Evolutionary conservation across 2,113 vertebrate species (phyloP).

Genomic region (Empidonax traillii): DNA sequence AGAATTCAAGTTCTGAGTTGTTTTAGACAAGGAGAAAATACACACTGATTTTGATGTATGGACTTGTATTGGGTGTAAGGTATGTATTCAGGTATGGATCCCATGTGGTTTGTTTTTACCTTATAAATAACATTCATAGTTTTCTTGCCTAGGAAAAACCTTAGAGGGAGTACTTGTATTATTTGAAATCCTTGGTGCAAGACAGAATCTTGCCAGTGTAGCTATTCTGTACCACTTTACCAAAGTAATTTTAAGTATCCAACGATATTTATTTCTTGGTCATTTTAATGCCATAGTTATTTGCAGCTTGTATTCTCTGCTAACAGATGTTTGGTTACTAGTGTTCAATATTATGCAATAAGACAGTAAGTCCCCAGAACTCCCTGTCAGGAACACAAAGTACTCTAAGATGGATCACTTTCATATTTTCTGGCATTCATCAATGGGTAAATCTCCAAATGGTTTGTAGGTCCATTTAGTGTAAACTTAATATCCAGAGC

Average conservation of each 20-base stretch:
- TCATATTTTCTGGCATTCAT: constrained; percentile 39
- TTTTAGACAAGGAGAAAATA: background rate
- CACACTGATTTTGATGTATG: background rate
- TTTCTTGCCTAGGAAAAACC: background rate
- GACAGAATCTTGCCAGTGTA: background rate
- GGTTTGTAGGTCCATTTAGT: background rate
- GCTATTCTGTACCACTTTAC: background rate
- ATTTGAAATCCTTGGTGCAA: background rate
- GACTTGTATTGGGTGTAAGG: background rate
- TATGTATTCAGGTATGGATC: background rate
- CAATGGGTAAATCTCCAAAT: background rate
- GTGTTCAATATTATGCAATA: constrained; percentile 36
- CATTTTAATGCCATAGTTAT: background rate
- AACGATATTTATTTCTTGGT: background rate
- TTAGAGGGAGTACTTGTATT: background rate
- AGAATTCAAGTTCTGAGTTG: background rate
- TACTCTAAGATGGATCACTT: constrained; percentile 34
- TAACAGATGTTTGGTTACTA: constrained; percentile 43
- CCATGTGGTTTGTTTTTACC: background rate
- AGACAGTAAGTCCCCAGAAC: constrained; percentile 29
- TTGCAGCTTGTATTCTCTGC: background rate
- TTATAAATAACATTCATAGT: background rate
- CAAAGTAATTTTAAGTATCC: background rate
- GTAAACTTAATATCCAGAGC: background rate
- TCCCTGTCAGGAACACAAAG: constrained; percentile 42